Evolutionary conservation across 2,113 vertebrate species (phyloP).

Genomic region (Thryonomys swinderianus): DNA sequence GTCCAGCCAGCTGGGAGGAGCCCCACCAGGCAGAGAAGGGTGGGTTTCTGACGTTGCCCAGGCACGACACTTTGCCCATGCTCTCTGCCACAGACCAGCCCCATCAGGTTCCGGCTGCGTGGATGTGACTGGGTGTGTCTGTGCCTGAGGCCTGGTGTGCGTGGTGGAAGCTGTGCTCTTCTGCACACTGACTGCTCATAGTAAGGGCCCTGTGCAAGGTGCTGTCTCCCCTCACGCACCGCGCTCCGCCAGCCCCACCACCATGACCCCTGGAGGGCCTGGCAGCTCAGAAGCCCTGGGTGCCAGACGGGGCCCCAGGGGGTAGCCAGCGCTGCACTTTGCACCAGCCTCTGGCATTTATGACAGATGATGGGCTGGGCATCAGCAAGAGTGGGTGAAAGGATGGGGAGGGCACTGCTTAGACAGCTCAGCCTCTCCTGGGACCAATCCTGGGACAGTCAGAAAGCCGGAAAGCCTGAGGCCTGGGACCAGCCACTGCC

Average conservation of each 20-base stretch:
- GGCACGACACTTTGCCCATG: neutral
- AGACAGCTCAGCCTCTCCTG: neutral
- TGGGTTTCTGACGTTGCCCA: slow-evolving; percentile 12
- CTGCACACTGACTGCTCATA: neutral
- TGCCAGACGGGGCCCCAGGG: neutral
- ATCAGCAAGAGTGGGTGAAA: neutral
- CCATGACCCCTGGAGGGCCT: neutral
- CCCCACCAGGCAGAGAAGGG: neutral
- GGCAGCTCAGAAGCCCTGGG: neutral
- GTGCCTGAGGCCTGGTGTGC: neutral
- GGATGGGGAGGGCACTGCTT: neutral
- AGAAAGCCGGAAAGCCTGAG: neutral
- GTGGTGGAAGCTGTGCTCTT: neutral
- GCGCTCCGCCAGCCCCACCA: neutral
- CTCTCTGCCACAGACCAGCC: neutral
- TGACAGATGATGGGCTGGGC: neutral
- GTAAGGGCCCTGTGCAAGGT: neutral
- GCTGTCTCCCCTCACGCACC: neutral
- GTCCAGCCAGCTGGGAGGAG: neutral
- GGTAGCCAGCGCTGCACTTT: slow-evolving; percentile 5
- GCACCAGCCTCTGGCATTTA: slow-evolving; percentile 39
- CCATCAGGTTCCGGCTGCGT: neutral
- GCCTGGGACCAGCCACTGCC: neutral
- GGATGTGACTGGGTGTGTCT: neutral
- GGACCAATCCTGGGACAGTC: neutral